Percentiles rank a stretch among this genome's conserved stretches.
Conservation (phyloP, 2,888 invertebrate genomes). For the Lasioglossum lativentre region DNA sequence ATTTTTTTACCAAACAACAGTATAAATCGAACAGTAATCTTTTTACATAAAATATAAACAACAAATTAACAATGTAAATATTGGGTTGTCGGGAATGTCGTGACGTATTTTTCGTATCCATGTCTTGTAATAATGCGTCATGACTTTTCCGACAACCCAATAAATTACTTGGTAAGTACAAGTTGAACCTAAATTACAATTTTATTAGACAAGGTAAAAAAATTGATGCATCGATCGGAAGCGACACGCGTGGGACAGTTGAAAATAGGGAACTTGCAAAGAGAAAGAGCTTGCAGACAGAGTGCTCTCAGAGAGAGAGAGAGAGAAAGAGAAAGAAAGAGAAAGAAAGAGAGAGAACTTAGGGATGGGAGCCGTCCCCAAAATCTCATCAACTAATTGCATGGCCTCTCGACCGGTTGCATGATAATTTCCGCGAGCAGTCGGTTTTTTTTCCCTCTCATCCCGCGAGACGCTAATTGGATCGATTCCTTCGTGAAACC, state of each 20-base stretch:
- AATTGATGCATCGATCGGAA: background rate
- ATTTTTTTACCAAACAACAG: background rate
- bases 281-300: background rate
- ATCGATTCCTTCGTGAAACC: slow-evolving; percentile 3
- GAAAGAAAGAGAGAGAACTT: too few relatives aligned
- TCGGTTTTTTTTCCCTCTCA: background rate
- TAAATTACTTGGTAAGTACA: background rate
- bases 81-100: too few relatives aligned
- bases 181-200: background rate
- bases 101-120: too few relatives aligned
- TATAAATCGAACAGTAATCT: too few relatives aligned
- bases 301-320: background rate
- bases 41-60: background rate
- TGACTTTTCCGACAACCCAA: too few relatives aligned
- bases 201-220: background rate
- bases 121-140: too few relatives aligned
- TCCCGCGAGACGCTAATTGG: slow-evolving; percentile 8
- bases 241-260: background rate
- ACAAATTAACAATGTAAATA: too few relatives aligned
- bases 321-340: background rate
- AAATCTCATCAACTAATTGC: slow-evolving; percentile 42
- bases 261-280: background rate
- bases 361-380: slow-evolving; percentile 2
- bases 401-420: background rate
- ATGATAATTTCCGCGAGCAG: slow-evolving; percentile 9